Evolutionary conservation across 2,797 vertebrate genomes (phyloP), one percentile per base, ranked within the genome.

Genomic region (Uromys caudimaculatus): DNA sequence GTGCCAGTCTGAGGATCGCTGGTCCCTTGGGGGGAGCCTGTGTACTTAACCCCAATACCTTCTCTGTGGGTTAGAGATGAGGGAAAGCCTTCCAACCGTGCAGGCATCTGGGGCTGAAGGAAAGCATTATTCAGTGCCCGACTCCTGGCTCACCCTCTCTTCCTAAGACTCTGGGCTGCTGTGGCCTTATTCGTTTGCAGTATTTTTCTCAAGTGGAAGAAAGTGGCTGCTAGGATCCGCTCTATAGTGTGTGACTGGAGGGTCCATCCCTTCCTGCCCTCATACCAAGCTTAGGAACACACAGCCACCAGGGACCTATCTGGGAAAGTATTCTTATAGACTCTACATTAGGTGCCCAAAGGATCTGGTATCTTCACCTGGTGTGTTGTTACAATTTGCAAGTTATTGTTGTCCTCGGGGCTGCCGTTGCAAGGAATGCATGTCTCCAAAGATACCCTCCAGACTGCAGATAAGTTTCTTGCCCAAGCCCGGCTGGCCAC

Each of bases 141-240:
- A 94, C 97, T 95, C 93, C 90, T 64, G 91, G 90, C 92, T 96
- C 97, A 95, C 97, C 97, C 89, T 87, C 44, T 71, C 73, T 93
- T 95, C 97, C 95, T 93, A 60, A 92, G 95, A 69, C 95, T 78
- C 92, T 3, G 35, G 90, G 82, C 95, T 96, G 75, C 24, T 27
- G 32, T 16, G 86, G 78, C 86, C 95, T 96, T 78, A 95, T 96
- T 97, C 96, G 92, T 96, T 96, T 90, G 93, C 91, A 1, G 41
- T 77, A n/a, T 94, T 90, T 97, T 96, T 93, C 95, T 96, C 13
- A 6, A 91, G 89, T 81, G 2, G 64, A 54, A 38, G 90, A 77
- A 92, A 95, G 95, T 27, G 35, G 50, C 69, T 82, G 29, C 64
- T 87, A 88, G 58, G 71, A 52, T 95, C 64, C 95, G 76, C 67